These are phyloP conservation scores for Pogonognathellus flavescens DNA, from an alignment of 1,140 invertebrate genomes.

Conservation along the genomic window DNA sequence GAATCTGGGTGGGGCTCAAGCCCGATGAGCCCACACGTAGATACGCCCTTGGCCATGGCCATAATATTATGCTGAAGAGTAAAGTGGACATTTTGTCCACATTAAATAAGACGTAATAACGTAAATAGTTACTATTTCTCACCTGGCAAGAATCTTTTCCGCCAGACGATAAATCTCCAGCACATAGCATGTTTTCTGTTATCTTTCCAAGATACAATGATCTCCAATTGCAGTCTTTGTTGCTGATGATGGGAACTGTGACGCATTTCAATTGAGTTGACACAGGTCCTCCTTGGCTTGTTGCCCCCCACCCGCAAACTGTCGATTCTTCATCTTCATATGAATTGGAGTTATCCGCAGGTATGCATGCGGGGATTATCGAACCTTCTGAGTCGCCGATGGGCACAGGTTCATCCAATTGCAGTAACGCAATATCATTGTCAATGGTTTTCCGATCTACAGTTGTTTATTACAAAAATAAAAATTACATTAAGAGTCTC, in stretches of 20 bases:
- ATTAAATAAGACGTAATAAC: no score
- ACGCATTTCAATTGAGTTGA: slow-evolving; percentile 52
- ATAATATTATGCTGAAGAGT: no score
- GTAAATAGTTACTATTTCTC: background rate
- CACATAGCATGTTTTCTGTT: slow-evolving; percentile 66
- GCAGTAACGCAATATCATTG: slow-evolving; percentile 61
- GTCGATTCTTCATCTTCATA: slow-evolving; percentile 49
- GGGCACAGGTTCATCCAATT: slow-evolving; percentile 44
- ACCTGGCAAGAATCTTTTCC: slow-evolving; percentile 68
- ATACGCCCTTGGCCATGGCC: no score
- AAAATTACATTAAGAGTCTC: no score
- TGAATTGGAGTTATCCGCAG: slow-evolving; percentile 51
- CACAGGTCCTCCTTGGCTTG: slow-evolving; percentile 47
- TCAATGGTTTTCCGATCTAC: slow-evolving; percentile 37
- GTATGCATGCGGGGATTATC: slow-evolving; percentile 58
- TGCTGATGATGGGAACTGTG: slow-evolving; percentile 57
- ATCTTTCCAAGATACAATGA: slow-evolving; percentile 59
- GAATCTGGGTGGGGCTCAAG: no score
- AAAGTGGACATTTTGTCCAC: no score
- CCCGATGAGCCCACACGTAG: no score
- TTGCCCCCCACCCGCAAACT: slow-evolving; percentile 62
- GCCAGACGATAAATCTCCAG: slow-evolving; percentile 1
- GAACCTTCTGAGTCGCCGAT: slow-evolving; percentile 41
- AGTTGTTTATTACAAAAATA: no score
- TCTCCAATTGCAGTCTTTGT: slow-evolving; percentile 57